phyloP scores from a whole-genome alignment of 2,113 vertebrate genomes.

The Andinoacara biseriatus region DNA sequence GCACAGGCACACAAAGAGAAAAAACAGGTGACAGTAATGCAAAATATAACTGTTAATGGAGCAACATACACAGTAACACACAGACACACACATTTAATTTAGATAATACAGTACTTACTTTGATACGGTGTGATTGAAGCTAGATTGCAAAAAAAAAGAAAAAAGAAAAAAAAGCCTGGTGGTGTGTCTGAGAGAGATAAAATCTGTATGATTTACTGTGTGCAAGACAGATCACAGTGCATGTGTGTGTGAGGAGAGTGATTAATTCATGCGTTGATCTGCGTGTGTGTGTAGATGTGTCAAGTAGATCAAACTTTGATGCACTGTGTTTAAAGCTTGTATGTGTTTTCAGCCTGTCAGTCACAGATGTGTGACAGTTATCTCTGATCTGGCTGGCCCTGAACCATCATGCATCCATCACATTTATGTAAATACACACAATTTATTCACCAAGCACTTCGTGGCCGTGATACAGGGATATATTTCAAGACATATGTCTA shows the following conservation, averaged over 20 bases:
- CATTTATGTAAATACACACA: conserved; percentile 28
- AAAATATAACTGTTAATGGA: conserved; percentile 53
- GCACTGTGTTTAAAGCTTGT: conserved; percentile 28
- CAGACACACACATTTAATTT: conserved; percentile 21
- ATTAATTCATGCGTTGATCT: conserved; percentile 50
- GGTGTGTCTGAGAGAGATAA: conserved; percentile 43
- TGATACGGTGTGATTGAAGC: conserved; percentile 40
- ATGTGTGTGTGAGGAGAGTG: conserved; percentile 16
- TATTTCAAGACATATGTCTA: neutral
- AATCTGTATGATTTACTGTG: conserved; percentile 45
- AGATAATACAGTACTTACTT: conserved; percentile 38
- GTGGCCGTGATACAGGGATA: neutral
- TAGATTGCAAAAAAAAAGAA: conserved; percentile 16
- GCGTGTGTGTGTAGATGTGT: conserved; percentile 20
- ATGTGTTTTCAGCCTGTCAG: conserved; percentile 42
- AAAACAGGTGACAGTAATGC: conserved; percentile 49
- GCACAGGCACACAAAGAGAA: conserved; percentile 21
- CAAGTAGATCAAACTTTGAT: conserved; percentile 61
- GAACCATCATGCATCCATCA: conserved; percentile 54
- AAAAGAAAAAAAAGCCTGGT: neutral
- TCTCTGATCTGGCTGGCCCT: conserved; percentile 44
- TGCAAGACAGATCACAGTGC: conserved; percentile 3
- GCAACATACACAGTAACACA: conserved; percentile 20
- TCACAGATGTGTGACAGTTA: conserved; percentile 46
- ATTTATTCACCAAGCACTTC: neutral